Conservation (phyloP, 2,888 invertebrate genomes). For the Ferdinandea cuprea region DNA sequence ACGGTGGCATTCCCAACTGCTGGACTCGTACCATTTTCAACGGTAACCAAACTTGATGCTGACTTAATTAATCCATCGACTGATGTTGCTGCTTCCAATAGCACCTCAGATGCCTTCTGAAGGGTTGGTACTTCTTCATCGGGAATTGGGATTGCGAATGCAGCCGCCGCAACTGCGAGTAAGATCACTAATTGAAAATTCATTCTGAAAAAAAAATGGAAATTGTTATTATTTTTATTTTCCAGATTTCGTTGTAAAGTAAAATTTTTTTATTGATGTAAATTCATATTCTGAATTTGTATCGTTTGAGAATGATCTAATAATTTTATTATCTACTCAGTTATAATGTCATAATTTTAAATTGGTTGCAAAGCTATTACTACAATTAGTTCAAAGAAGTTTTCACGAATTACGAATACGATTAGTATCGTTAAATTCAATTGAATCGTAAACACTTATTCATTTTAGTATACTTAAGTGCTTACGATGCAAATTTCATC, state of each 20-base stretch:
- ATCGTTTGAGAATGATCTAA: neutral
- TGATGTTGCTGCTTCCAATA: conserved; percentile 69
- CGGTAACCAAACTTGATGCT: conserved; percentile 65
- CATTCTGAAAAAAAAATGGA: conserved; percentile 77
- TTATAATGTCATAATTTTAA: conserved; percentile 19
- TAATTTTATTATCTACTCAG: neutral
- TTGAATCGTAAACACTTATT: conserved; percentile 1
- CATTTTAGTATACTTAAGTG: too few species aligned
- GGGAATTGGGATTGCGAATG: conserved; percentile 79
- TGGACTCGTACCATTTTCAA: conserved; percentile 15
- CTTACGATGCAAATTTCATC: too few species aligned
- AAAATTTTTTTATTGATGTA: too few species aligned
- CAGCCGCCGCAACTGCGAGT: conserved; percentile 78
- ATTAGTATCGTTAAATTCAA: conserved; percentile 38
- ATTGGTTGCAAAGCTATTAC: conserved; percentile 18
- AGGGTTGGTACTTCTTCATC: conserved; percentile 80
- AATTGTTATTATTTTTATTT: neutral
- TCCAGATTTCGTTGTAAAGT: too few species aligned
- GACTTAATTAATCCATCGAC: conserved; percentile 75
- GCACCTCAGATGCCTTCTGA: conserved; percentile 76
- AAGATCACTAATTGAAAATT: conserved; percentile 80
- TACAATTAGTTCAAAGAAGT: neutral
- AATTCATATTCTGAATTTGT: too few species aligned
- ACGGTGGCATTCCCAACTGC: conserved; percentile 29
- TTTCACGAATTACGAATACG: neutral